These are phyloP conservation scores for Mesoligia furuncula DNA, from an alignment of 2,888 invertebrate species.

Conservation along the genomic window DNA sequence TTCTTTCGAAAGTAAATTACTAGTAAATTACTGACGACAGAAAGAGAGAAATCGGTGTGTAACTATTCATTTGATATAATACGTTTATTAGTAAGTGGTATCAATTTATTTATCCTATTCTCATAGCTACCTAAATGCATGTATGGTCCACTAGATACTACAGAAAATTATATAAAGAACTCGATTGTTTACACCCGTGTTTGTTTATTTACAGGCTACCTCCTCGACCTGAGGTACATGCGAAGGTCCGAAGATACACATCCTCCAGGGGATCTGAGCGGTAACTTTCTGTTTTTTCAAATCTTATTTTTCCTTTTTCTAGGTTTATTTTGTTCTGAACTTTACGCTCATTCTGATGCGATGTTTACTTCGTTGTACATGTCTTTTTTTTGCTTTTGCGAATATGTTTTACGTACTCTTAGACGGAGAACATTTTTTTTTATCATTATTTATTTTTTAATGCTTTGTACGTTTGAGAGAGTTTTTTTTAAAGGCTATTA, in stretches of 20 bases:
- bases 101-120: background rate
- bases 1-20: too few species aligned
- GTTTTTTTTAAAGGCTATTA: background rate
- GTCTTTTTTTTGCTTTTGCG: constrained; percentile 21
- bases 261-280: constrained; percentile 75
- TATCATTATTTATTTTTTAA: background rate
- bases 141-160: background rate
- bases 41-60: too few species aligned
- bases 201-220: constrained; percentile 84
- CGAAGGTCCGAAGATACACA: constrained; percentile 72
- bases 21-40: too few species aligned
- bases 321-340: constrained; percentile 9
- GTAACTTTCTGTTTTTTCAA: constrained; percentile 71
- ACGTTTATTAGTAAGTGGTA: too few species aligned
- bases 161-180: background rate
- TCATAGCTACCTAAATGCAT: background rate
- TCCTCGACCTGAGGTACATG: constrained; percentile 88
- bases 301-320: constrained; percentile 2
- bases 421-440: background rate
- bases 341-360: constrained; percentile 19
- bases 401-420: constrained; percentile 14
- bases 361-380: constrained; percentile 1
- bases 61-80: too few species aligned
- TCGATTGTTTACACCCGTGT: background rate
- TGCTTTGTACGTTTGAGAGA: background rate